A percentile compares a stretch with the other conserved stretches of the same genome.
Evolutionary conservation across 1,140 invertebrate species (phyloP).

Genomic region (Caenorhabditis remanei): DNA sequence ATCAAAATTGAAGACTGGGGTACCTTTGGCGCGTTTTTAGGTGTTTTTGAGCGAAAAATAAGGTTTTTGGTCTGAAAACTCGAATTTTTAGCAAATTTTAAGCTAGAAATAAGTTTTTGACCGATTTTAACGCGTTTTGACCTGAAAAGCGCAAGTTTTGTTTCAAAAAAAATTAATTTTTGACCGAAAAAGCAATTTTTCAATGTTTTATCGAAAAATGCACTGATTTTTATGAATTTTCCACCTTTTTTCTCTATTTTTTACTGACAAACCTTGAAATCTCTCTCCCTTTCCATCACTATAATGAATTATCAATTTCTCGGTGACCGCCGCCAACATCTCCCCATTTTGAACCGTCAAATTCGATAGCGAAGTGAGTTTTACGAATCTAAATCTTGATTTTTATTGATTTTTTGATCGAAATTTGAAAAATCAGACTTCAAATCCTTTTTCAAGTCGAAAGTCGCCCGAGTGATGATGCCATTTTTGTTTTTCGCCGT

Average conservation of each 20-base stretch:
- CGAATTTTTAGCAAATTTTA: too few species aligned
- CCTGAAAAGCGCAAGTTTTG: too few species aligned
- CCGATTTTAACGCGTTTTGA: too few species aligned
- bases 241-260: not conserved
- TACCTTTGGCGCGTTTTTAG: too few species aligned
- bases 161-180: too few species aligned
- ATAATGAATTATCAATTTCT: conserved; percentile 18
- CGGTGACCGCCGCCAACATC: conserved; percentile 49
- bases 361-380: not conserved
- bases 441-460: conserved; percentile 59
- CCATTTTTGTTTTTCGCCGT: conserved; percentile 57
- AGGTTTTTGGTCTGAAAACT: too few species aligned
- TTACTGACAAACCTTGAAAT: conserved; percentile 2
- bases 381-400: conserved; percentile 26
- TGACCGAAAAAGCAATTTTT: not conserved
- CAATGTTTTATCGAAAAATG: conserved; percentile 2
- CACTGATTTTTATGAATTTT: not conserved
- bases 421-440: conserved; percentile 34
- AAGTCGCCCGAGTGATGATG: conserved; percentile 42
- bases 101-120: too few species aligned
- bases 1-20: too few species aligned
- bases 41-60: too few species aligned
- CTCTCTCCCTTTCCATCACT: conserved; percentile 1
- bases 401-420: not conserved
- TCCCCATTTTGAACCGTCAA: conserved; percentile 52